Conservation (phyloP, 64 coral and sea anemone species). For the Actinia equina region DNA sequence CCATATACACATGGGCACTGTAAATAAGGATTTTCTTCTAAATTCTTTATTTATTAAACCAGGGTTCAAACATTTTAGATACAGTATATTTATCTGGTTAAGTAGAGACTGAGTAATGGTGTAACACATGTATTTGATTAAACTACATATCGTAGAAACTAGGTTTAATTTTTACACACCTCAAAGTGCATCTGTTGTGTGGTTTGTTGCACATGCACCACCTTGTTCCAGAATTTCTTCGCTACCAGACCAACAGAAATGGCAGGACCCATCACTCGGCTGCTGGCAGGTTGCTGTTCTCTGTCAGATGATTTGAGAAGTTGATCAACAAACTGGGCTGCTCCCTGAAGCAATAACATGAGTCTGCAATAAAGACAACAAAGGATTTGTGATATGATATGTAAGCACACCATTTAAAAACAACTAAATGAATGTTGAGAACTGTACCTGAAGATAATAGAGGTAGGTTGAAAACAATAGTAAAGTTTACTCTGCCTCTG, state of each 20-base stretch:
- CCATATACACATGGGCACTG: too few relatives aligned
- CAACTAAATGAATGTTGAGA: too few relatives aligned
- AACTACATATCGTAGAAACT: background rate
- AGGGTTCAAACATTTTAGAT: too few relatives aligned
- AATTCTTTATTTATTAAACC: too few relatives aligned
- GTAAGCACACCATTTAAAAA: too few relatives aligned
- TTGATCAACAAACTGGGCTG: conserved; percentile 81
- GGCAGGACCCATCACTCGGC: conserved; percentile 72
- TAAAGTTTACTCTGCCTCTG: too few relatives aligned
- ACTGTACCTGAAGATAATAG: too few relatives aligned
- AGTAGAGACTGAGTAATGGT: too few relatives aligned
- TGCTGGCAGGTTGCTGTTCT: conserved; percentile 60
- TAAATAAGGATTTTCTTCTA: too few relatives aligned
- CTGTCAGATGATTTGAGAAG: conserved; percentile 61
- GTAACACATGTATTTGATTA: background rate
- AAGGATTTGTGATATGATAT: background rate
- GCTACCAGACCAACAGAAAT: conserved; percentile 97
- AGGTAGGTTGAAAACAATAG: too few relatives aligned
- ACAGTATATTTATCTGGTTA: too few relatives aligned
- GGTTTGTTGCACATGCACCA: conserved; percentile 88
- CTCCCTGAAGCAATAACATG: conserved; percentile 78
- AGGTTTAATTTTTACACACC: conserved; percentile 17
- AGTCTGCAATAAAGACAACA: conserved; percentile 43
- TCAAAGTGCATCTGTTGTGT: conserved; percentile 79
- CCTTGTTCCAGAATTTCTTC: conserved; percentile 97